phyloP scores from a whole-genome alignment of 2,888 invertebrate genomes.

The Atrina japonica region DNA sequence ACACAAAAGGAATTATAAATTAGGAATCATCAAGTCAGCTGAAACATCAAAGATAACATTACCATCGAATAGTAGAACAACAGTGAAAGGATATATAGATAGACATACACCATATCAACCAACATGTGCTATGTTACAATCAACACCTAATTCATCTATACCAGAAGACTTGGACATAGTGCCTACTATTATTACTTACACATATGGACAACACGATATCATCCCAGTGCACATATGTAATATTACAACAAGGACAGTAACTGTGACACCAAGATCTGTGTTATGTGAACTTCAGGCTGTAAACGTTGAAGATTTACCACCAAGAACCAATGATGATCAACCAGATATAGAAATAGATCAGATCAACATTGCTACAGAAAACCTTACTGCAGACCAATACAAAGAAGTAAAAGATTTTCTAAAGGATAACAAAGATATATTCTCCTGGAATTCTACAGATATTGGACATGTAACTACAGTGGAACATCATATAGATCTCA shows the following conservation, averaged over 20 bases:
- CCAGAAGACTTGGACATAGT: not conserved
- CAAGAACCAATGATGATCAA: not conserved
- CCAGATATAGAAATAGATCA: not conserved
- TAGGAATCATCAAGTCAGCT: slow-evolving; percentile 30
- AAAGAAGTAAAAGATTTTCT: too few species aligned
- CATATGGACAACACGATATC: not conserved
- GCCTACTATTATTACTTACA: slow-evolving; percentile 5
- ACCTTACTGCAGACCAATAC: too few species aligned
- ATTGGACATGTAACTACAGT: too few species aligned
- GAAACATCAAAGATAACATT: slow-evolving; percentile 1
- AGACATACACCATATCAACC: not conserved
- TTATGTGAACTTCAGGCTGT: slow-evolving; percentile 18
- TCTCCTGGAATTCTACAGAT: too few species aligned
- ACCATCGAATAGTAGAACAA: slow-evolving; percentile 3
- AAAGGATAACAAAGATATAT: too few species aligned
- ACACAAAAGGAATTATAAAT: slow-evolving; percentile 1
- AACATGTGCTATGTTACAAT: slow-evolving; percentile 2
- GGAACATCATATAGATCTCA: not conserved
- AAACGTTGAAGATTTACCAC: not conserved
- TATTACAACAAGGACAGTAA: slow-evolving; percentile 11
- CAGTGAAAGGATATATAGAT: too few species aligned
- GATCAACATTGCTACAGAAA: too few species aligned
- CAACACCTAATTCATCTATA: not conserved
- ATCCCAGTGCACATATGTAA: slow-evolving; percentile 12
- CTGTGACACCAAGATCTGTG: not conserved